Evolutionary conservation across 2,888 invertebrate species (phyloP).

Genomic region (Thereva nobilitata): DNA sequence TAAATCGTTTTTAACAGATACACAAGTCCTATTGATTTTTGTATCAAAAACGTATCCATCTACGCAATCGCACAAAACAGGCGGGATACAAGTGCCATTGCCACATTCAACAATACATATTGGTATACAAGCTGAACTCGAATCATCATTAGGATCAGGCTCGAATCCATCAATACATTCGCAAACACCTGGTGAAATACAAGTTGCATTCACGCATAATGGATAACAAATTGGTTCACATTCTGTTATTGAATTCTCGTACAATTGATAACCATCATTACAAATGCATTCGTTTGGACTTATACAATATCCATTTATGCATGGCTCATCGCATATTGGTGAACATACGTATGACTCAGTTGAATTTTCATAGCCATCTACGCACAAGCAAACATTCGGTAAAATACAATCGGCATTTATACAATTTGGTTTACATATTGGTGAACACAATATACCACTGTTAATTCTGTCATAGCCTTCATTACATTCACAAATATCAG

Average conservation of each 20-base stretch:
- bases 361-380: conserved; percentile 53
- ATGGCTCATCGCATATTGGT: conserved; percentile 49
- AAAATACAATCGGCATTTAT: conserved; percentile 60
- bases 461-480: not conserved
- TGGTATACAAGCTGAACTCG: too few species aligned
- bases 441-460: conserved; percentile 47
- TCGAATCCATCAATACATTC: not conserved
- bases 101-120: too few species aligned
- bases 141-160: too few species aligned
- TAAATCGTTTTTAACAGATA: too few species aligned
- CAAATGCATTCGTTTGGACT: conserved; percentile 57
- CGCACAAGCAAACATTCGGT: conserved; percentile 64
- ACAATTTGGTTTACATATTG: conserved; percentile 54
- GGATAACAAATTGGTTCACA: conserved; percentile 21
- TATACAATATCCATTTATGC: conserved; percentile 53
- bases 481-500: conserved; percentile 24
- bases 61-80: too few species aligned
- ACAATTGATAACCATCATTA: conserved; percentile 49
- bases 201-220: conserved; percentile 28
- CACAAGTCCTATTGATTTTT: too few species aligned
- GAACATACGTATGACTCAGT: conserved; percentile 42
- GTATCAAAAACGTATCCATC: too few species aligned
- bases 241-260: too few species aligned
- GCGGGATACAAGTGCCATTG: too few species aligned
- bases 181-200: conserved; percentile 14